Base-by-base conservation (phyloP, 2,113 vertebrate species). In the Elachura formosa region DNA sequence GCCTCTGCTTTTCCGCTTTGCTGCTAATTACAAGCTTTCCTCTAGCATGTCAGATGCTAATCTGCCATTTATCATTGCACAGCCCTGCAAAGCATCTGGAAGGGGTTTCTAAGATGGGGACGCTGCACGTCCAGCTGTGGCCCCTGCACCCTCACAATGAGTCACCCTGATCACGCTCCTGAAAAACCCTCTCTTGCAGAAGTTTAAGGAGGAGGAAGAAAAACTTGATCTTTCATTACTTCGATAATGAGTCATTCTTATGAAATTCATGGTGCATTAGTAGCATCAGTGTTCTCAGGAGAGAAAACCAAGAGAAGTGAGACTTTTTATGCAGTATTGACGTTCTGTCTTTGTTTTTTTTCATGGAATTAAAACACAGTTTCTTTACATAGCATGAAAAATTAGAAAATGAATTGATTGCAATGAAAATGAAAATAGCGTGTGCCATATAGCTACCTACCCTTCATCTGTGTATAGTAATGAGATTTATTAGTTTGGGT, bases 41-140 rank as follows among this genome's bases (percentile, higher is more conserved):
- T 71, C 19, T 12, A 12, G 72, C 46, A 10, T 0, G 9, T 87
- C 84, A 34, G 54, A 46, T 9, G 5, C 54, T 33, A 14, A 73
- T 75, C 36, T 84, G 82, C 43, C 29, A 5, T 54, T 88, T 73
- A 41, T 51, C 78, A 9, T 5, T 21, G 40, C 82, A n/a, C 13
- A 11, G 46, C 84, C 87, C 78, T 9, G 14, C 56, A 63, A 3
- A 59, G 59, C 40, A 48, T 58, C 75, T 55, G 36, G 31, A 59
- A 90, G 69, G 67, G 14, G 5, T 14, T 85, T 73, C 49, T 21
- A 22, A 23, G 56, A 8, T 29, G 61, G 6, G 26, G 56, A 18
- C 0, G 0, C 66, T 51, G 66, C 74, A 38, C 0, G 0, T 46
- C 79, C 66, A 55, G 63, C 71, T 75, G 54, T 46, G 17, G 23